phyloP scores from a whole-genome alignment of 2,888 invertebrate genomes.

The Ellobium chinense region DNA sequence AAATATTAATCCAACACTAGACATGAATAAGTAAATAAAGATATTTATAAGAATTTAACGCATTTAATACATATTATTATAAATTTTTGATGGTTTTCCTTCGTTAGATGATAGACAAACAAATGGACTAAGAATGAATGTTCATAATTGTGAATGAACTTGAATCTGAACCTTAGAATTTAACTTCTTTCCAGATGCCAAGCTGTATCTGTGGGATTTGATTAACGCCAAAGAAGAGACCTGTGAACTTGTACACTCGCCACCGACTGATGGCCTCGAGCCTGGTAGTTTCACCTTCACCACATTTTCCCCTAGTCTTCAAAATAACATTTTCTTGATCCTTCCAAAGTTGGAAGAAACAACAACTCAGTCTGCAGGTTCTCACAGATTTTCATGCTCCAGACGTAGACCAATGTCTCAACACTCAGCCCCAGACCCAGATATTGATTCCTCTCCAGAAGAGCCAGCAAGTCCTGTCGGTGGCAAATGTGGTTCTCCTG shows the following conservation, averaged over 20 bases:
- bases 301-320: slow-evolving; percentile 9
- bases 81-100: too few species aligned
- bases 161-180: too few species aligned
- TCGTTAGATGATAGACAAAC: too few species aligned
- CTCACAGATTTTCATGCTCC: not conserved
- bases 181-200: not conserved
- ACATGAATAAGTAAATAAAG: too few species aligned
- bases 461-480: not conserved
- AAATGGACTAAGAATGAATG: too few species aligned
- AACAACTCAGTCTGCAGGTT: not conserved
- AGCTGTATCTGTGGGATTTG: slow-evolving; percentile 31
- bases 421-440: not conserved
- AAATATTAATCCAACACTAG: too few species aligned
- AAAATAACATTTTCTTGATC: not conserved
- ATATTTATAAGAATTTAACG: too few species aligned
- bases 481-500: not conserved
- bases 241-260: not conserved
- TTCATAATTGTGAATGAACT: too few species aligned
- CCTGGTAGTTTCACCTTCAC: not conserved
- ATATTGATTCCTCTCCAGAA: not conserved
- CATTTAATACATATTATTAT: too few species aligned
- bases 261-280: not conserved
- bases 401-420: not conserved
- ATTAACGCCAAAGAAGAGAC: slow-evolving; percentile 27
- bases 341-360: not conserved